Base-by-base conservation (phyloP, 2,888 invertebrate genomes). In the Iphiclides podalirius region DNA sequence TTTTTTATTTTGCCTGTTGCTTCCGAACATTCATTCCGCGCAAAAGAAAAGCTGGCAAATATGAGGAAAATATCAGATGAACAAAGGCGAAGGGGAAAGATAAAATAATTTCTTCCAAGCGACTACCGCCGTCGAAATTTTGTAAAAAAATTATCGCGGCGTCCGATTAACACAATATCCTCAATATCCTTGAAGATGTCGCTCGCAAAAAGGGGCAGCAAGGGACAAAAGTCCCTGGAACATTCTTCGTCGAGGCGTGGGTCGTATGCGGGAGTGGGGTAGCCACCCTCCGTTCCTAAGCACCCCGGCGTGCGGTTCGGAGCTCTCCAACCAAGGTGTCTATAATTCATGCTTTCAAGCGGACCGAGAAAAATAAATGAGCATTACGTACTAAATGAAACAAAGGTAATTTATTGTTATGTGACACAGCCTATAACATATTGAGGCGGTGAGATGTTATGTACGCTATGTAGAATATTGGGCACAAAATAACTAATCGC, bases 111-210 rank as follows among this genome's bases (percentile, higher is more conserved):
- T 71, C 71, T 75, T 74, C 68, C 70, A 66, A 67, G 59, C 67
- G 62, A 69, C 62, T 69, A 70, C 65, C 64, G 64, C 60, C 63
- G 64, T 64, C 66, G 63, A 61, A 65, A 69, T 70, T 20, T 75
- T 69, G 69, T 71, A 75, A 79, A 81, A 80, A n/a, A n/a, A 79
- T 67, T 75, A 79, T 77, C 71, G 67, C 72, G 61, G 70, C 72
- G 72, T 75, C 78, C 82, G 83, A 83, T 85, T 86, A 86, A 82
- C 81, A 84, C 81, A 79, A 84, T 83, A 86, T 86, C 83, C 87
- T 86, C 81, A 79, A 84, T 83, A 86, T 86, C 83, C 87, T 86
- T 85, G 82, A 84, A 81, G 83, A 83, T 72, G 78, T 81, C 83
- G 71, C 75, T 74, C 75, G 71, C 82, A 83, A 85, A 84, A 85